Conservation (phyloP, 2,888 invertebrate species). For the Drosophila subsilvestris region DNA sequence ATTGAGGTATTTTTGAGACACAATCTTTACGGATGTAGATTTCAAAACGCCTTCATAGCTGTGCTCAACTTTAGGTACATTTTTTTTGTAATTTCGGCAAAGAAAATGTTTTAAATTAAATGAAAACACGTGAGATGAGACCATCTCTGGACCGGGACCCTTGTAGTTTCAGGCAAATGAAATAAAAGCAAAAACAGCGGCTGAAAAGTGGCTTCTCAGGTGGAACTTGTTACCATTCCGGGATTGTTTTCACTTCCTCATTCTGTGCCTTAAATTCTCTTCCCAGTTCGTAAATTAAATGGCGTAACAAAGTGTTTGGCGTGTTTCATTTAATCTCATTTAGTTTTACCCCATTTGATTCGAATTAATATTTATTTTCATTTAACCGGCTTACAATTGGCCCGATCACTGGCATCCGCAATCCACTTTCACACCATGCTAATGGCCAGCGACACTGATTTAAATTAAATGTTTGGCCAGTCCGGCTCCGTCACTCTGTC, state of each 20-base stretch:
- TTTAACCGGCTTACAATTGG: conserved; percentile 50
- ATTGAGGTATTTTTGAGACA: no score
- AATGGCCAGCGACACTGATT: conserved; percentile 73
- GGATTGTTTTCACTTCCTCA: conserved; percentile 39
- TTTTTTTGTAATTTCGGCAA: conserved; percentile 68
- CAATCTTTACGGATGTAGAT: not conserved
- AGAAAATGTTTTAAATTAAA: conserved; percentile 79
- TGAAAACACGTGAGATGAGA: conserved; percentile 63
- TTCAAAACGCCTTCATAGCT: conserved; percentile 1
- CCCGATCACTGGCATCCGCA: conserved; percentile 30
- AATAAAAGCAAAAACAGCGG: conserved; percentile 68
- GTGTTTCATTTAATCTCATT: conserved; percentile 32
- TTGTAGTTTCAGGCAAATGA: conserved; percentile 76
- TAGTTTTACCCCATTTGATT: conserved; percentile 7
- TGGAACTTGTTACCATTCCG: conserved; percentile 32
- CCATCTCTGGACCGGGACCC: not conserved
- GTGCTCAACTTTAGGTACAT: conserved; percentile 18
- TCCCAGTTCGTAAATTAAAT: conserved; percentile 19
- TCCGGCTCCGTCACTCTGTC: conserved; percentile 58
- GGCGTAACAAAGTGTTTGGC: conserved; percentile 14
- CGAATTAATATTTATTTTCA: conserved; percentile 14
- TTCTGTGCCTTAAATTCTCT: conserved; percentile 18
- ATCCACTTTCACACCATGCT: conserved; percentile 19
- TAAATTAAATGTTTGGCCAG: conserved; percentile 75
- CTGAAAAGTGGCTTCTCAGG: conserved; percentile 47